Evolutionary conservation across 2,797 vertebrate species (phyloP).

Genomic region (Micromesistius poutassou): DNA sequence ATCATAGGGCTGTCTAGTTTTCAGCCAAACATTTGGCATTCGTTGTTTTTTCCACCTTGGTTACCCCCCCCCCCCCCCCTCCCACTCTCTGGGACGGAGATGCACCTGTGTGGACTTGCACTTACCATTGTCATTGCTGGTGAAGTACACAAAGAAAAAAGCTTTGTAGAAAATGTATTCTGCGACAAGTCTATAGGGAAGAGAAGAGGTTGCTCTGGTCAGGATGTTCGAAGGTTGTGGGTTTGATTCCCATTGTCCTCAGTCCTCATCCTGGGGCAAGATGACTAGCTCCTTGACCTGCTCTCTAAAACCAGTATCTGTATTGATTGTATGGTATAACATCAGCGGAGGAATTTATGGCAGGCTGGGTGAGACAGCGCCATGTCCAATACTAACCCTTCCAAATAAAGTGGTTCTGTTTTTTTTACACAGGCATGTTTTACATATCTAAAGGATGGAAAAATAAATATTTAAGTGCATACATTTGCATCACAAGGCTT

Average conservation of each 20-base stretch:
- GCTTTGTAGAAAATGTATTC: conserved; percentile 23
- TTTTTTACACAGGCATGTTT: background rate
- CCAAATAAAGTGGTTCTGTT: too few relatives aligned
- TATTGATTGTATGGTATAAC: too few relatives aligned
- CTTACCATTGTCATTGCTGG: conserved; percentile 10
- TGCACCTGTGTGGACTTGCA: conserved; percentile 14
- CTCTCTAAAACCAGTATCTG: background rate
- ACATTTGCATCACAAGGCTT: background rate
- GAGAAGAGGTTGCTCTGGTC: background rate
- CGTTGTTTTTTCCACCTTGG: conserved; percentile 40
- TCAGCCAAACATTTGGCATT: conserved; percentile 21
- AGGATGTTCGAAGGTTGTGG: background rate
- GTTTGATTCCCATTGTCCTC: background rate
- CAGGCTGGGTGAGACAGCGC: too few relatives aligned
- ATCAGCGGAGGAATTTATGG: too few relatives aligned
- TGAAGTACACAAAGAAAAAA: conserved; percentile 26
- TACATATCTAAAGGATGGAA: background rate
- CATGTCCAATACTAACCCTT: too few relatives aligned
- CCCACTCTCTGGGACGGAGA: background rate
- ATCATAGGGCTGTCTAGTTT: conserved; percentile 28
- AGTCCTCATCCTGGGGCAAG: background rate
- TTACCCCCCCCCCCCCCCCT: conserved; percentile 22
- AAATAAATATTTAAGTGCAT: background rate
- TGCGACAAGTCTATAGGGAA: conserved; percentile 22
- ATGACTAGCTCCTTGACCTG: background rate